Percentiles rank a stretch among this genome's conserved stretches.
These are phyloP conservation scores for Drosophila ironensis DNA, from an alignment of 1,140 invertebrate species.

Conservation along the genomic window DNA sequence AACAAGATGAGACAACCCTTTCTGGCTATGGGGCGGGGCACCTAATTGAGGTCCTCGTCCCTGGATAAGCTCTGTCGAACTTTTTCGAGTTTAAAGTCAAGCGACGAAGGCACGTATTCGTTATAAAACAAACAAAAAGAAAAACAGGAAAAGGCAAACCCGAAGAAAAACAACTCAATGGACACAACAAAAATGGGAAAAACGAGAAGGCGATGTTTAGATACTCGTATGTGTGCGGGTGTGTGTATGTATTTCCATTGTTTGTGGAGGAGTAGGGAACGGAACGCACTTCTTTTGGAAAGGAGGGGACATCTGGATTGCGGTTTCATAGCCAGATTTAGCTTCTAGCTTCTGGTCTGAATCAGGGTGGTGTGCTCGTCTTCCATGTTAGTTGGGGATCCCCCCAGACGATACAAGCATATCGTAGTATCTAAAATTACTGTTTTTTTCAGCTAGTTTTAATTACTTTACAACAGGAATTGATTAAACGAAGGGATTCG, in stretches of 20 bases:
- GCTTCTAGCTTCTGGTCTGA: no score
- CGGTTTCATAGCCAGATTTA: not conserved
- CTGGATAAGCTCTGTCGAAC: slow-evolving; percentile 11
- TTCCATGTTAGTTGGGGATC: no score
- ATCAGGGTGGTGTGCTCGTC: no score
- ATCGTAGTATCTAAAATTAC: no score
- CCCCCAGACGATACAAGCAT: no score
- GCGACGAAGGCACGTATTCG: slow-evolving; percentile 33
- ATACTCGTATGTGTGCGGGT: slow-evolving; percentile 22
- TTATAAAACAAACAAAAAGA: slow-evolving; percentile 43
- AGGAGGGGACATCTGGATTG: not conserved
- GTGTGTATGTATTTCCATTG: slow-evolving; percentile 65
- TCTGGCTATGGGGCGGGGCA: not conserved
- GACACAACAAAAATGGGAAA: slow-evolving; percentile 27
- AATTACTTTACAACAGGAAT: no score
- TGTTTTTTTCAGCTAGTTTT: no score
- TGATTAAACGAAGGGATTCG: no score
- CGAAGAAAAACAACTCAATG: slow-evolving; percentile 56
- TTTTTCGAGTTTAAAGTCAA: slow-evolving; percentile 35
- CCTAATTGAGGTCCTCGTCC: slow-evolving; percentile 11
- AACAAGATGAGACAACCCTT: slow-evolving; percentile 26
- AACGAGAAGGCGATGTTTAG: slow-evolving; percentile 26
- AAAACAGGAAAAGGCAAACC: slow-evolving; percentile 54
- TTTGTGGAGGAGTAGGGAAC: slow-evolving; percentile 34
- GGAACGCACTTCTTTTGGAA: slow-evolving; percentile 16